Conservation (phyloP, 2,888 invertebrate species). For the Heterodera filipjevi region DNA sequence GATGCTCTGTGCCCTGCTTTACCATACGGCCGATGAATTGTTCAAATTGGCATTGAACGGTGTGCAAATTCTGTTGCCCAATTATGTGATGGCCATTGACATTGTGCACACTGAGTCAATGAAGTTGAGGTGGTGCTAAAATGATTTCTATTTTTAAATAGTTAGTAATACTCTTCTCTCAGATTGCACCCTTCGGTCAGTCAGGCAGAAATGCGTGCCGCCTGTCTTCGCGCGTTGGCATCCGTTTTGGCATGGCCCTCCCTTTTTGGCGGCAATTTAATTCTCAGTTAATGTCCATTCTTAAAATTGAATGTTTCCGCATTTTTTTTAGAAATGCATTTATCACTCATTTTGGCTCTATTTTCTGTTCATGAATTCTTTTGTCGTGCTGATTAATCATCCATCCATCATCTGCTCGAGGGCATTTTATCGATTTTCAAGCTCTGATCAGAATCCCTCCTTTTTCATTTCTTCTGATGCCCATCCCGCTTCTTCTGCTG, state of each 20-base stretch:
- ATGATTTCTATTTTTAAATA: slow-evolving; percentile 17
- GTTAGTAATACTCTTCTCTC: not conserved
- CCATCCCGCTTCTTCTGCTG: too few relatives aligned
- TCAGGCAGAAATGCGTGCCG: slow-evolving; percentile 76
- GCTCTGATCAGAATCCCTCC: not conserved
- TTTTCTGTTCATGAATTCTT: too few relatives aligned
- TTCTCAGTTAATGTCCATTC: slow-evolving; percentile 34
- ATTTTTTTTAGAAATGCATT: too few relatives aligned
- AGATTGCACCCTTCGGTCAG: slow-evolving; percentile 63
- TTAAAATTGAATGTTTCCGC: too few relatives aligned
- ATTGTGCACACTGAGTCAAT: slow-evolving; percentile 79
- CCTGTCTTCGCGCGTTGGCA: slow-evolving; percentile 86
- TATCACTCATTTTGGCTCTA: too few relatives aligned
- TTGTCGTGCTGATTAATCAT: too few relatives aligned
- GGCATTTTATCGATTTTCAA: too few relatives aligned
- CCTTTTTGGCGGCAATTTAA: slow-evolving; percentile 75
- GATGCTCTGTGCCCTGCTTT: slow-evolving; percentile 62
- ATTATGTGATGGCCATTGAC: slow-evolving; percentile 86
- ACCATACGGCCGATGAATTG: slow-evolving; percentile 72
- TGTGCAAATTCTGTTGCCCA: slow-evolving; percentile 85
- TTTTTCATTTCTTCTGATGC: not conserved
- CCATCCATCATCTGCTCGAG: too few relatives aligned
- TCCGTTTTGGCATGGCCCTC: slow-evolving; percentile 89
- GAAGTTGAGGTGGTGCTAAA: slow-evolving; percentile 54
- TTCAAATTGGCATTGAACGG: slow-evolving; percentile 90